Evolutionary conservation across 2,113 vertebrate genomes (phyloP), one percentile per base, ranked within the genome.

Genomic region (Ammodytes marinus): DNA sequence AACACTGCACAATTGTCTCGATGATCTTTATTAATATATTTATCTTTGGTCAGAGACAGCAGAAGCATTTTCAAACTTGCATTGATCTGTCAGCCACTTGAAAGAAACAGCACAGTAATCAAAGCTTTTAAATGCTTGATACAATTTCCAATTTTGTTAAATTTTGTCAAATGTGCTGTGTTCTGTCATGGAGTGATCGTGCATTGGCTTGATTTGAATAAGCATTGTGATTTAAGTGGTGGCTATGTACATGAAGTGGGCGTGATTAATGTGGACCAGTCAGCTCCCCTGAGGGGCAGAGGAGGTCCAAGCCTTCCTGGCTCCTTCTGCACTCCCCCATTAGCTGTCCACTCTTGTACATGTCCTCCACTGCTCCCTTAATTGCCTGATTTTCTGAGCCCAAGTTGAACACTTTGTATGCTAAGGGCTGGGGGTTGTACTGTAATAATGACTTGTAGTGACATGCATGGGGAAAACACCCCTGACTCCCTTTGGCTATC

Each of bases 361-460:
- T 53, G 11, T 92, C 83, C 77, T 92, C 83, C 77, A 63, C 78
- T 35, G 61, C 73, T 46, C 60, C 59, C 60, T 64, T 92, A 90
- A 92, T 92, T 90, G 89, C 84, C 80, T 84, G 79, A 83, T 90
- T 91, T 90, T 47, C 78, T 80, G 76, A 86, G 80, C 85, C 75
- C 70, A 68, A 27, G 45, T 74, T 89, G 88, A 84, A 75, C 80
- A 82, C 82, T 83, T 83, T 85, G 79, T 80, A 50, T 35, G 46
- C 75, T 82, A 79, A 42, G 88, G 59, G 80, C 35, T 71, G 77
- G 83, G 86, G 85, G 79, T 83, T 80, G 79, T 88, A 89, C 82
- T 80, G 79, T 88, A 89, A 90, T 87, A 71, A 88, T 89, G 88
- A 92, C 89, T 90, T 83, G 74, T 15, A 89, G 83, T 89, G 89